Evolutionary conservation across 2,797 vertebrate species (phyloP).

Genomic region (Oreonectes daqikongensis): DNA sequence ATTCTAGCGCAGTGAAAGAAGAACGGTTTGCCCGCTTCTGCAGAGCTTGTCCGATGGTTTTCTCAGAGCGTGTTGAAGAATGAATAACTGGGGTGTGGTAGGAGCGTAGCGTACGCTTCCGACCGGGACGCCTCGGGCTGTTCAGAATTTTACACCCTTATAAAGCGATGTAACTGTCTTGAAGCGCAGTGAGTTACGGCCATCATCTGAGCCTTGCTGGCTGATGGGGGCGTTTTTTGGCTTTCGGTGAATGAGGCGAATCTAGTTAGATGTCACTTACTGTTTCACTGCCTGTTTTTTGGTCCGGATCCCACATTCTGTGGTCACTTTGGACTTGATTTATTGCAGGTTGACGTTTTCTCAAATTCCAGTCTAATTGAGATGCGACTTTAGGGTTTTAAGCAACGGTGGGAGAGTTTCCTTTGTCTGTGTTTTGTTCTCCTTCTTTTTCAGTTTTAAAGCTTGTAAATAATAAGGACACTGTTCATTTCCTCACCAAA

Average conservation of each 20-base stretch:
- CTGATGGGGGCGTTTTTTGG: neutral
- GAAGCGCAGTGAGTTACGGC: neutral
- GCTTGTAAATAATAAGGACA: neutral
- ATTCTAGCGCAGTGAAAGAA: slow-evolving; percentile 52
- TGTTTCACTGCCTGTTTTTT: slow-evolving; percentile 1
- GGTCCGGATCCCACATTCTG: neutral
- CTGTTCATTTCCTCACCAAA: neutral
- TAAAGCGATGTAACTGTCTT: slow-evolving; percentile 24
- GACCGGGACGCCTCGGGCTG: neutral
- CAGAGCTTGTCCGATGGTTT: neutral
- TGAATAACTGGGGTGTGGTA: slow-evolving; percentile 13
- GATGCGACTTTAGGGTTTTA: too few species aligned
- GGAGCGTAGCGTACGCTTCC: neutral
- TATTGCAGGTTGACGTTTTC: neutral
- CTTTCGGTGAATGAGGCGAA: neutral
- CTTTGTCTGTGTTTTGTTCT: neutral
- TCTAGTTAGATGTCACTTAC: neutral
- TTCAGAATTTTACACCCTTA: slow-evolving; percentile 24
- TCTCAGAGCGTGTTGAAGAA: slow-evolving; percentile 9
- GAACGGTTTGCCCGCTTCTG: neutral
- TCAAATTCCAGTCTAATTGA: neutral
- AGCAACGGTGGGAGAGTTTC: neutral
- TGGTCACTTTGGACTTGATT: neutral
- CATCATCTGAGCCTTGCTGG: neutral
- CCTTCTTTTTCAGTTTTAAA: neutral